Evolutionary conservation across 2,113 vertebrate genomes (phyloP).

Genomic region (Globicephala melas): DNA sequence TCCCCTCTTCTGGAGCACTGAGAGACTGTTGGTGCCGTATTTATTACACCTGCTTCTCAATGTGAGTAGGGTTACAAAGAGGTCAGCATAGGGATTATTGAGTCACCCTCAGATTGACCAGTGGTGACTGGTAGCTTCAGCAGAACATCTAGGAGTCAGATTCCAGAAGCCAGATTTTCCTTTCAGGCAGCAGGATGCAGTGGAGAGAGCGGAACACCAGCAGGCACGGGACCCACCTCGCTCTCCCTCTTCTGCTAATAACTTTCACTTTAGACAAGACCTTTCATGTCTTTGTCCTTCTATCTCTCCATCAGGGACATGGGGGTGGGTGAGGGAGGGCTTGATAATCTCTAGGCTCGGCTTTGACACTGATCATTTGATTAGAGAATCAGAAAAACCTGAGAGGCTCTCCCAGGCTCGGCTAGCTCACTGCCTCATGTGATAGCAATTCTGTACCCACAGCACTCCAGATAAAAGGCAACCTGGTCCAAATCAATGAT

Average conservation of each 20-base stretch:
- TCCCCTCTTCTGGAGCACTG: background rate
- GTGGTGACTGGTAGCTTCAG: conserved; percentile 39
- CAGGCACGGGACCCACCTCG: background rate
- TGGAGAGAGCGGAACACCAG: background rate
- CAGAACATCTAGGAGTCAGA: background rate
- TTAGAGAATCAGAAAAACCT: background rate
- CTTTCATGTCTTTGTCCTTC: background rate
- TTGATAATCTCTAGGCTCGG: background rate
- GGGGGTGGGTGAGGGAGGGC: background rate
- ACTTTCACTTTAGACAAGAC: background rate
- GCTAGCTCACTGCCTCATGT: background rate
- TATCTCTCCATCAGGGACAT: background rate
- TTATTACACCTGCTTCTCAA: conserved; percentile 22
- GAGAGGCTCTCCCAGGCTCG: background rate
- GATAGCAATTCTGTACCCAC: background rate
- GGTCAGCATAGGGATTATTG: background rate
- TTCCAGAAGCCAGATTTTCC: background rate
- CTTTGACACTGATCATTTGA: background rate
- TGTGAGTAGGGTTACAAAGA: background rate
- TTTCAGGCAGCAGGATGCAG: background rate
- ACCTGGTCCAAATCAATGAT: background rate
- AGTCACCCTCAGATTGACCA: background rate
- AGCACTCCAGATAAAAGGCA: background rate
- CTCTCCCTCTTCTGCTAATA: background rate
- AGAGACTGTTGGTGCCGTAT: background rate